Evolutionary conservation across 1,140 invertebrate genomes (phyloP).

Genomic region (Zaprionus nigranus): DNA sequence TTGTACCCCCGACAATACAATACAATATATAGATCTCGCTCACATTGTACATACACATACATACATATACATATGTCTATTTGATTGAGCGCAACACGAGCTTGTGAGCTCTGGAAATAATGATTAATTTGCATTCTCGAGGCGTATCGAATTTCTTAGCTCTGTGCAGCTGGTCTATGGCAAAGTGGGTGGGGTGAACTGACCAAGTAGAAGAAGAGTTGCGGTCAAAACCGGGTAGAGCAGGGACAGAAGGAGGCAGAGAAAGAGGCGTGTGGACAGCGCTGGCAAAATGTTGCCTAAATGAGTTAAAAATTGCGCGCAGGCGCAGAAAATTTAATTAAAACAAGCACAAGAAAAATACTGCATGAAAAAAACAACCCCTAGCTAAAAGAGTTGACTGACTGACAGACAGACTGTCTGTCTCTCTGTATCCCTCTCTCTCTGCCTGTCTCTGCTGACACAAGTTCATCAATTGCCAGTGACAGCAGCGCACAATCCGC

Average conservation of each 20-base stretch:
- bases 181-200: slow-evolving; percentile 22
- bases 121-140: slow-evolving; percentile 41
- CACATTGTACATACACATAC: background rate
- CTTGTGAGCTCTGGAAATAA: slow-evolving; percentile 18
- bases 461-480: slow-evolving; percentile 71
- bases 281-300: slow-evolving; percentile 46
- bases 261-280: slow-evolving; percentile 44
- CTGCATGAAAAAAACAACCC: slow-evolving; percentile 43
- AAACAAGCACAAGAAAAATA: slow-evolving; percentile 49
- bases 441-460: slow-evolving; percentile 43
- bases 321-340: slow-evolving; percentile 82
- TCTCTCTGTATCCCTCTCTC: background rate
- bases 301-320: slow-evolving; percentile 78
- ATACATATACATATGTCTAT: slow-evolving; percentile 19
- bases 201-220: slow-evolving; percentile 31
- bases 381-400: slow-evolving; percentile 45
- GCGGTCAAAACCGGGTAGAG: slow-evolving; percentile 34
- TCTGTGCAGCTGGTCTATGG: slow-evolving; percentile 8
- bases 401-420: slow-evolving; percentile 4
- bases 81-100: slow-evolving; percentile 61
- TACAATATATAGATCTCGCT: background rate
- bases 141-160: slow-evolving; percentile 36
- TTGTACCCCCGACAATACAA: slow-evolving; percentile 26
- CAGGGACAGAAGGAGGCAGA: background rate
- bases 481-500: slow-evolving; percentile 55